Base-by-base conservation (phyloP, 53 echinoderm and acorn worm genomes). In the Astropecten irregularis region DNA sequence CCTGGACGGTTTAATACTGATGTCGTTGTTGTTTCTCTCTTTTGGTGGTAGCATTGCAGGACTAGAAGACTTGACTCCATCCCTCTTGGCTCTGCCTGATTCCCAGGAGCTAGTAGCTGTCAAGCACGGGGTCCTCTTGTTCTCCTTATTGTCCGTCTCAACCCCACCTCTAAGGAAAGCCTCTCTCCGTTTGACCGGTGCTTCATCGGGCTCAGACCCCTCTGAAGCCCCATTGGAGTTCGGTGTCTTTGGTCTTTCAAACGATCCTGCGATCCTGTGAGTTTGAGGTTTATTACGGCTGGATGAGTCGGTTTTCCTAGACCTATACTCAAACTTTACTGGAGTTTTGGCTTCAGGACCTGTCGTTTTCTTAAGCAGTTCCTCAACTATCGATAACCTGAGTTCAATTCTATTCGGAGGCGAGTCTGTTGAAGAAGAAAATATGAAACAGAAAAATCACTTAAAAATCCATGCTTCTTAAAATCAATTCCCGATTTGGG, bases 21-120 rank as follows among this genome's bases (percentile, higher is more conserved):
- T 56, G 56, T 57, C 57, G 22, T 74, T 74, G 55, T 74, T 74
- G 36, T 54, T 74, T 15, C 56, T 74, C 16, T 74, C 74, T 14
- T 54, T 74, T 19, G 74, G 28, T 10, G 39, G 26, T 15, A 53
- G 55, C 26, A 22, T 21, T 9, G 74, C 36, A 26, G 22, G 18
- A 13, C 23, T 6, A 56, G 74, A 74, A 55, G 74, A 56, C 57
- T 74, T 74, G 40, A 56, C 23, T 56, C 56, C 74, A 22, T 35
- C 54, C 33, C 56, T 37, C 51, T 56, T 21, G 7, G 39, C 11
- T 39, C 34, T 53, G 33, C 56, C 55, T 20, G 57, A 54, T 38
- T 20, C 55, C 74, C 35, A 40, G 19, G 36, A 55, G 39, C 55
- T 57, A 14, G 5, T 56, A 16, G 57, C 26, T 23, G 38, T 74